Percentiles rank a stretch among this genome's conserved stretches.
phyloP scores from a whole-genome alignment of 92 coral and sea anemone species.

The Parazoanthus swiftii region DNA sequence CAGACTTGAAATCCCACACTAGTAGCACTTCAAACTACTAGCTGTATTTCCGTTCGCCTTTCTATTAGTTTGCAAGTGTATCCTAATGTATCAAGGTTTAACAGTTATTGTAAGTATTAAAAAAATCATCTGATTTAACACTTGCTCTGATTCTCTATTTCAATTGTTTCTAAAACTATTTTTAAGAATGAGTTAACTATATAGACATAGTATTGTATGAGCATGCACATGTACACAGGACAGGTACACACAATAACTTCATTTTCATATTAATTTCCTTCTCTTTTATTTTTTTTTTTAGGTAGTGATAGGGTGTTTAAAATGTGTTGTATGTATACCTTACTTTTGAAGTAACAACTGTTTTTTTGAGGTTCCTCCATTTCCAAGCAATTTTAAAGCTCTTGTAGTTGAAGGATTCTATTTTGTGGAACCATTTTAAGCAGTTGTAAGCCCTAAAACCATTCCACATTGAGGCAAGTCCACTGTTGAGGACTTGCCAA shows the following conservation, averaged over 20 bases:
- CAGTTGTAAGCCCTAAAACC: neutral
- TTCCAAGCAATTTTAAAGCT: no score
- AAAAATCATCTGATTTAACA: no score
- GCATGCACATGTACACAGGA: neutral
- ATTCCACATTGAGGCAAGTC: constrained; percentile 11
- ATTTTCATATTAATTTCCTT: neutral
- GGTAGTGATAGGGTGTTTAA: neutral
- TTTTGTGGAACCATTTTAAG: no score
- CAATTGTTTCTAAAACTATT: neutral
- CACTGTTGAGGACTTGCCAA: neutral
- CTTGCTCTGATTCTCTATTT: no score
- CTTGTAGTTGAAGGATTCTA: constrained; percentile 1
- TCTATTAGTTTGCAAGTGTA: no score
- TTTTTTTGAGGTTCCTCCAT: constrained; percentile 1
- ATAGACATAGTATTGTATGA: constrained; percentile 6
- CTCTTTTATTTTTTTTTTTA: neutral
- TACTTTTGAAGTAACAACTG: constrained; percentile 15
- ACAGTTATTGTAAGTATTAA: no score
- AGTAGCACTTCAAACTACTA: constrained; percentile 21
- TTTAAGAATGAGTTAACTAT: neutral
- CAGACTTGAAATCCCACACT: constrained; percentile 14
- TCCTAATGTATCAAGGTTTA: no score
- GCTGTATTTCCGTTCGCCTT: no score
- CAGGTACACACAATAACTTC: constrained; percentile 16
- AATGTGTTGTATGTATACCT: constrained; percentile 1